phyloP scores from a whole-genome alignment of 92 coral and sea anemone genomes.

The Desmophyllum pertusum region DNA sequence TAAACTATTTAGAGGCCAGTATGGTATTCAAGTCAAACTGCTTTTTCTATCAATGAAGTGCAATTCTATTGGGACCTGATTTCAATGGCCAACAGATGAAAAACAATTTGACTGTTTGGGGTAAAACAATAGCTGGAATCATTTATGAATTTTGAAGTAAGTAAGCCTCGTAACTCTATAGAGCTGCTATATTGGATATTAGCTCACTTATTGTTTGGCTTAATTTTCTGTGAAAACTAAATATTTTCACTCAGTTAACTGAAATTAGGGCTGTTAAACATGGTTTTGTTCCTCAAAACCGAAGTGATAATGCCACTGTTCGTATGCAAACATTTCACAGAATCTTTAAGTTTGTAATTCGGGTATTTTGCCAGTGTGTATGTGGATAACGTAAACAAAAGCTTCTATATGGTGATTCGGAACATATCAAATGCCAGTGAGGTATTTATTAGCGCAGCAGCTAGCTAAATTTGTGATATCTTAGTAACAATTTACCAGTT shows the following conservation, averaged over 20 bases:
- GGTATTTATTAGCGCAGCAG: not conserved
- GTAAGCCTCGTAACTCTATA: not conserved
- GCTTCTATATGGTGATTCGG: not conserved
- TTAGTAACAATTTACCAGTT: too few relatives aligned
- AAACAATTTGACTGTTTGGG: not conserved
- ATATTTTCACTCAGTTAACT: not conserved
- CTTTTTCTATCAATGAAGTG: not conserved
- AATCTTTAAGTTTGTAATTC: not conserved
- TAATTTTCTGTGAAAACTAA: not conserved
- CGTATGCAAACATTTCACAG: not conserved
- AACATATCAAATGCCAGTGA: not conserved
- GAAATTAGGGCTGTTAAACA: not conserved
- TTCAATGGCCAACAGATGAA: constrained; percentile 7
- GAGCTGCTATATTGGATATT: not conserved
- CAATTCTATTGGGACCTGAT: not conserved
- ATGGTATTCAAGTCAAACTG: not conserved
- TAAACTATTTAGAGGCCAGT: not conserved
- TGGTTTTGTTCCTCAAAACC: not conserved
- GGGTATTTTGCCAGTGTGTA: not conserved
- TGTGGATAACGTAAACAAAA: not conserved
- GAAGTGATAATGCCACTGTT: not conserved
- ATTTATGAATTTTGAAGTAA: constrained; percentile 37
- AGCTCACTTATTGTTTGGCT: not conserved
- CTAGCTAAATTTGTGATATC: not conserved
- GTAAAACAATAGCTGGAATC: constrained; percentile 13